Conservation (phyloP, 2,797 vertebrate species). For the Lagorchestes hirsutus region DNA sequence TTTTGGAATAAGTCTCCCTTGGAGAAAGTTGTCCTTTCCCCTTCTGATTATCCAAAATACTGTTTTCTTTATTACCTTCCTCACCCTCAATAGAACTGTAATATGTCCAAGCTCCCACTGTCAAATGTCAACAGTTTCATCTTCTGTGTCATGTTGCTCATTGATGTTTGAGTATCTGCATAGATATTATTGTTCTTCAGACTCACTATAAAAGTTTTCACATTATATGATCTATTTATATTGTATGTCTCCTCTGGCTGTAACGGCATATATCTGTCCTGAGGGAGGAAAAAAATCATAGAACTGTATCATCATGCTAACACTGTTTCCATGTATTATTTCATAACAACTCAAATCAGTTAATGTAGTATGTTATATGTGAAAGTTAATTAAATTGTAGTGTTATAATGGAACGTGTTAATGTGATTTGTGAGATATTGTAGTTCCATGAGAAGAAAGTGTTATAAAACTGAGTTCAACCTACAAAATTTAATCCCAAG, state of each 20-base stretch:
- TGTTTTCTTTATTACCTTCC: no score
- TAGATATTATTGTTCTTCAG: not conserved
- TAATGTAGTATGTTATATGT: not conserved
- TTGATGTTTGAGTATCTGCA: not conserved
- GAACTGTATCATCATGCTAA: not conserved
- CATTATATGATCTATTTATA: not conserved
- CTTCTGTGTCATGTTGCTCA: not conserved
- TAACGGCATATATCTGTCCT: not conserved
- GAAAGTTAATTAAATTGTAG: not conserved
- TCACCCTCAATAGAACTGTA: no score
- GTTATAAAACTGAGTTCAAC: not conserved
- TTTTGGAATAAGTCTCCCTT: not conserved
- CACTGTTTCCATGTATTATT: not conserved
- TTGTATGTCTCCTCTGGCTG: not conserved
- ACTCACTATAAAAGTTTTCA: not conserved
- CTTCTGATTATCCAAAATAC: no score
- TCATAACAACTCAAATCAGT: not conserved
- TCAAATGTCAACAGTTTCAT: not conserved
- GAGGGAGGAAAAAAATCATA: not conserved
- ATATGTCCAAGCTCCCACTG: no score
- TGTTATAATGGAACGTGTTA: not conserved
- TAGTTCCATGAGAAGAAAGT: not conserved
- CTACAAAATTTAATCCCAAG: constrained; percentile 46
- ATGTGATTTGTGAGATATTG: not conserved
- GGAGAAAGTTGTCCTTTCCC: not conserved